A percentile compares a stretch with the other conserved stretches of the same genome.
phyloP scores from a whole-genome alignment of 1,140 invertebrate genomes.

The Ceratoteleas bidentatus region DNA sequence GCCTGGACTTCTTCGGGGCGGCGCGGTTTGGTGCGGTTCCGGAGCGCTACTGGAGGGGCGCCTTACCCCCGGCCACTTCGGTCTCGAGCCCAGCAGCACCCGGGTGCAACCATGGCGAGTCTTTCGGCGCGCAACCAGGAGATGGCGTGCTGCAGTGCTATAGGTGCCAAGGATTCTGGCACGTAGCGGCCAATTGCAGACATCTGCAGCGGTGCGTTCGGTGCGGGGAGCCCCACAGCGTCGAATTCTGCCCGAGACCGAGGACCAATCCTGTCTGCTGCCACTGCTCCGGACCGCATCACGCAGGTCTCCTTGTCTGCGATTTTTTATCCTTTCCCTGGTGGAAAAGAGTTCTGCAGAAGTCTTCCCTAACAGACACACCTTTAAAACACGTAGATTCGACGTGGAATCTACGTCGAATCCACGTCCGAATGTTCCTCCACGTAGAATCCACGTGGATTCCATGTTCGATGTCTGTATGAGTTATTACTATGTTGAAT shows the following conservation, averaged over 20 bases:
- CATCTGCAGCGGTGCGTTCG: conserved; percentile 81
- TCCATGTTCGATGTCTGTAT: no score
- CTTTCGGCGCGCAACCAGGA: conserved; percentile 28
- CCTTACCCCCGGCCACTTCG: background rate
- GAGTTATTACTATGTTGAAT: no score
- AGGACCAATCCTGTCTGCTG: conserved; percentile 82
- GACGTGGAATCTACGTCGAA: no score
- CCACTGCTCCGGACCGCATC: conserved; percentile 82
- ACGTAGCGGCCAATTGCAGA: conserved; percentile 81
- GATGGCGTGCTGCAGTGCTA: conserved; percentile 80
- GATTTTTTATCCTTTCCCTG: no score
- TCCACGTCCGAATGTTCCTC: no score
- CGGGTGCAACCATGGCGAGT: conserved; percentile 33
- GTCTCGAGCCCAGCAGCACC: background rate
- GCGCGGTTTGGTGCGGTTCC: conserved; percentile 78
- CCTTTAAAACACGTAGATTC: no score
- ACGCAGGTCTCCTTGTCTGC: no score
- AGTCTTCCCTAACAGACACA: no score
- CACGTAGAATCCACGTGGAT: no score
- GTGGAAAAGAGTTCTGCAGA: no score
- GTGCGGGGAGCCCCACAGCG: conserved; percentile 81
- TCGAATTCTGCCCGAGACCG: conserved; percentile 80
- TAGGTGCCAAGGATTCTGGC: conserved; percentile 83
- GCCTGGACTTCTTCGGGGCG: conserved; percentile 80
- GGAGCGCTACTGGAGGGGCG: conserved; percentile 75